A percentile compares a stretch with the other conserved stretches of the same genome.
Conservation (phyloP, 2,888 invertebrate genomes). For the Phytoseiulus persimilis region DNA sequence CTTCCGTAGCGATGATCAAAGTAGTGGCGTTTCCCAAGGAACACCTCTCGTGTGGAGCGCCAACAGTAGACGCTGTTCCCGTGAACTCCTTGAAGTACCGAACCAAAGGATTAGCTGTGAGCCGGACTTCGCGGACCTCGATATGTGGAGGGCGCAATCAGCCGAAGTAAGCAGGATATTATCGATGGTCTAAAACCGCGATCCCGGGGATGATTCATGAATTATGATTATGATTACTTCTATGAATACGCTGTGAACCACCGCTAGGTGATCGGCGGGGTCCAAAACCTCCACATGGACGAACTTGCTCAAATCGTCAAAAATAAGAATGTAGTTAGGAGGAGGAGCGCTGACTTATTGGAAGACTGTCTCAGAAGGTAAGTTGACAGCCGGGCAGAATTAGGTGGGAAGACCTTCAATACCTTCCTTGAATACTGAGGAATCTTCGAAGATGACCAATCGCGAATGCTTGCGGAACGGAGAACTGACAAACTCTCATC, state of each 20-base stretch:
- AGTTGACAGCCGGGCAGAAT: not conserved
- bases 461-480: too few species aligned
- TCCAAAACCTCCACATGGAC: constrained; percentile 27
- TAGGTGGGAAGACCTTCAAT: too few species aligned
- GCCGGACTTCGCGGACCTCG: not conserved
- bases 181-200: not conserved
- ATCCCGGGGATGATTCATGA: too few species aligned
- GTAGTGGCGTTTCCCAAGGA: constrained; percentile 21
- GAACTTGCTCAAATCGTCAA: constrained; percentile 26
- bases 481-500: not conserved
- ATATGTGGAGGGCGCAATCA: constrained; percentile 14
- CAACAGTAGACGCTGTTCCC: constrained; percentile 33
- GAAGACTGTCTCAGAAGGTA: constrained; percentile 32
- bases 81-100: constrained; percentile 27
- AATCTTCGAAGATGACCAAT: too few species aligned
- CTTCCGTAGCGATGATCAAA: constrained; percentile 34
- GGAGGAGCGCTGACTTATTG: constrained; percentile 27
- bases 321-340: constrained; percentile 24
- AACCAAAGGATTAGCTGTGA: not conserved
- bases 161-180: not conserved
- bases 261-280: not conserved
- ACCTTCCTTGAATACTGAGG: too few species aligned
- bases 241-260: not conserved
- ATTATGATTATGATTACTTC: too few species aligned
- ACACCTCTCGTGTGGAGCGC: constrained; percentile 31